Base-by-base conservation (phyloP, 2,888 invertebrate species). In the Aporophyla nigra region DNA sequence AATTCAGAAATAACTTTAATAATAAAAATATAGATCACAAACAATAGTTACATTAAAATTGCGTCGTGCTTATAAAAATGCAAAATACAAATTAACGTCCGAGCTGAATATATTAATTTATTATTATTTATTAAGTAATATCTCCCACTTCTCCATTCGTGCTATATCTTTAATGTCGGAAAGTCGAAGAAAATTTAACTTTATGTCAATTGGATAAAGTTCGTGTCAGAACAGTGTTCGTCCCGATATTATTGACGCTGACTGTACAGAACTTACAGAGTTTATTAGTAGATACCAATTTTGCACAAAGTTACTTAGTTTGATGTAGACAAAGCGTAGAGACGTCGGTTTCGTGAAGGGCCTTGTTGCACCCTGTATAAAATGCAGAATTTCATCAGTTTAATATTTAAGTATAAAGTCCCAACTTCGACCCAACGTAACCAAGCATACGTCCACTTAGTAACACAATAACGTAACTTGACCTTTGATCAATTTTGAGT, bases 41-140 rank as follows among this genome's bases (percentile, higher is more conserved):
- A 87, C 78, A 85, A 76, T 72, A 85, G 66, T 83, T 74, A 85
- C 80, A 88, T 84, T 59, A 82, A 80, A 78, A 78, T 81, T 79
- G 84, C 72, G 76, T 68, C 71, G 80, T 78, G 80, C 83, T 86
- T 91, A 90, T 87, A 91, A 91, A 91, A 90, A 90, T 91, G 91
- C 87, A 89, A 89, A 90, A 86, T 80, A 74, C 72, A 79, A 82
- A 80, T 75, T 56, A 78, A 79, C 62, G 16, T 67, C 76, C 74
- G 75, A 88, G 75, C 67, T 71, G 76, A 82, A 82, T 81, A 82
- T 80, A 70, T 70, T 80, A 78, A 68, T 61, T 65, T 43, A 63
- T 67, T 43, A 63, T 67, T 71, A 63, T 54, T 49, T 43, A 63
- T 62, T 74, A 80, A 51, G 74, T 80, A 85, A 67, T 56, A 40